Evolutionary conservation across 35 echinoderm and acorn worm species (phyloP).

Genomic region (Diadema setosum): DNA sequence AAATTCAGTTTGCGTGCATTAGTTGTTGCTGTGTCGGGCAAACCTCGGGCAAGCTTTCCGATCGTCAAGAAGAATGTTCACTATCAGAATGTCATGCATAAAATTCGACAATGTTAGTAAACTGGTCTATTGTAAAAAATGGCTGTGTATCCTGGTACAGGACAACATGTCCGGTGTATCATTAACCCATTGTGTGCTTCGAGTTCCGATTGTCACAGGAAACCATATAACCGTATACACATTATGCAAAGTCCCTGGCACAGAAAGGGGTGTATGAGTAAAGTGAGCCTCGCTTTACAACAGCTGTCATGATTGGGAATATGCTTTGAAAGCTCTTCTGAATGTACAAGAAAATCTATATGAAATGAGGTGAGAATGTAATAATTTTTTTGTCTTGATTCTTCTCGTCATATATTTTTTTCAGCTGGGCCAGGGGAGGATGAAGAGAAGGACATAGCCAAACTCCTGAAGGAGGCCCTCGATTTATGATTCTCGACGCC

Average conservation of each 20-base stretch:
- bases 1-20: too few relatives aligned
- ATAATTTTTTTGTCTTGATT: background rate
- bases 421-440: background rate
- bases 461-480: constrained; percentile 18
- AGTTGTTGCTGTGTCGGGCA: too few relatives aligned
- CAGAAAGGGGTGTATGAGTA: background rate
- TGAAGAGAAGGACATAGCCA: constrained; percentile 1
- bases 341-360: background rate
- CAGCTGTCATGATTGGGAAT: background rate
- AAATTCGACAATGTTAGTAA: too few relatives aligned
- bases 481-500: background rate
- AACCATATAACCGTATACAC: background rate
- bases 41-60: too few relatives aligned
- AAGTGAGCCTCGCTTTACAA: background rate
- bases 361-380: background rate
- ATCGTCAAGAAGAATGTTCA: too few relatives aligned
- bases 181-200: too few relatives aligned
- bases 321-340: background rate
- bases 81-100: too few relatives aligned
- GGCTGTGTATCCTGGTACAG: too few relatives aligned
- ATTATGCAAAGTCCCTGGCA: background rate
- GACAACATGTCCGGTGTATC: too few relatives aligned
- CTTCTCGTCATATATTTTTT: background rate
- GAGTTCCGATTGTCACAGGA: too few relatives aligned
- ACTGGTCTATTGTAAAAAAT: too few relatives aligned